Evolutionary conservation across 2,113 vertebrate species (phyloP), one percentile per base, ranked within the genome.

Genomic region (Melanotaenia duboulayi): DNA sequence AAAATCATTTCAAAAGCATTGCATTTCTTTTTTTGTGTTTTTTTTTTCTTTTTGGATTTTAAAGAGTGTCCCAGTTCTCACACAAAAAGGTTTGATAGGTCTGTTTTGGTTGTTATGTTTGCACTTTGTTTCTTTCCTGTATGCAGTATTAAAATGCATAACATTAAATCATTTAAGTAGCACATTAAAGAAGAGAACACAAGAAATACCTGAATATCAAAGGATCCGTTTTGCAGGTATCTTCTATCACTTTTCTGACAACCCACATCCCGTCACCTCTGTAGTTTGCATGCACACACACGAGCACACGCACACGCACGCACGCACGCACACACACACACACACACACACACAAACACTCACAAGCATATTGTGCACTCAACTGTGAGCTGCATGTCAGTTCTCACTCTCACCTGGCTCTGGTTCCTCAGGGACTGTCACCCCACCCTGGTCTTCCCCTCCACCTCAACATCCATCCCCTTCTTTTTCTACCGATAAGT

Each of bases 391-490:
- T 65, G 25, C 54, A 71, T 72, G 59, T 56, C 59, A 54, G 48
- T 20, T 46, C 46, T 69, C 70, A 80, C 59, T 79, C 62, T 73
- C 78, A 59, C 54, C 57, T 62, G 48, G 22, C 55, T 62, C 63
- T 40, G n/a, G 55, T 35, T 81, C 90, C 84, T 76, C 78, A 56
- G 85, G 82, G 89, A 88, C 77, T 57, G 68, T 63, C 28, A 81
- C 88, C 81, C 80, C 80, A 74, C 88, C 88, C 78, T 50, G 86
- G 82, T 24, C 64, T 89, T 88, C 87, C 88, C 80, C 88, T 86
- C 50, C 57, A 66, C 44, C 32, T 39, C 49, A 1, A 39, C 50
- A 58, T 74, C 65, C 48, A 63, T 71, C 63, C 23, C 66, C 60
- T 61, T 70, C 65, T 71, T 71, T 70, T 63, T 24, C 12, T 64